Conservation (phyloP, 2,888 invertebrate species). For the Chrysolina oricalcia region DNA sequence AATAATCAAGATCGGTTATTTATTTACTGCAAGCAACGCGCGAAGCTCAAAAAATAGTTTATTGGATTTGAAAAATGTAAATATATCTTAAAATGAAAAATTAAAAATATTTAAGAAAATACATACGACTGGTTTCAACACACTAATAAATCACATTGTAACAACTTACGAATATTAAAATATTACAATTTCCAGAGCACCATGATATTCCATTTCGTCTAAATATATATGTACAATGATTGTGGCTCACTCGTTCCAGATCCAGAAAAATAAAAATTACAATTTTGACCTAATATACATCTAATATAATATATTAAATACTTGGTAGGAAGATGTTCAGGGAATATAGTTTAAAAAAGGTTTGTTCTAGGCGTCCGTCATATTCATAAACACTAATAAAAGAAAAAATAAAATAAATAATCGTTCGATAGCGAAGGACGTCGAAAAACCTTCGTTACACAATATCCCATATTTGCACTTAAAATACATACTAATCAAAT, state of each 20-base stretch:
- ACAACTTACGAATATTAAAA: conserved; percentile 63
- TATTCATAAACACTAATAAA: conserved; percentile 39
- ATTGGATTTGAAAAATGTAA: conserved; percentile 64
- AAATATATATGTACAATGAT: conserved; percentile 60
- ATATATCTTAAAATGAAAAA: conserved; percentile 60
- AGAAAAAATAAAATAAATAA: conserved; percentile 54
- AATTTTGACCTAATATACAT: conserved; percentile 61
- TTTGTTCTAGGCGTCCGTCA: conserved; percentile 33
- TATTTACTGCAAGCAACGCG: conserved; percentile 69
- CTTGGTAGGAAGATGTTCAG: conserved; percentile 72
- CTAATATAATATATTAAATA: conserved; percentile 68
- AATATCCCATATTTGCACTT: conserved; percentile 62
- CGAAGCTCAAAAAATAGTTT: conserved; percentile 69
- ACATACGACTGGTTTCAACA: conserved; percentile 65
- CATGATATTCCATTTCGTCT: conserved; percentile 68
- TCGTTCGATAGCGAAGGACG: conserved; percentile 46
- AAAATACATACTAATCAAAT: conserved; percentile 60
- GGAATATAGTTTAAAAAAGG: conserved; percentile 53
- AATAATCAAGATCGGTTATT: conserved; percentile 54
- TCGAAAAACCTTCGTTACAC: conserved; percentile 50
- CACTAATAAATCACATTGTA: conserved; percentile 70
- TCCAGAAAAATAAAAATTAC: conserved; percentile 51
- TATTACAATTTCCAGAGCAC: conserved; percentile 69
- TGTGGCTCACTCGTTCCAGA: conserved; percentile 53
- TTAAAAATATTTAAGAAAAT: conserved; percentile 63